phyloP scores from a whole-genome alignment of 2,888 invertebrate genomes.

The Leptura quadrifasciata region DNA sequence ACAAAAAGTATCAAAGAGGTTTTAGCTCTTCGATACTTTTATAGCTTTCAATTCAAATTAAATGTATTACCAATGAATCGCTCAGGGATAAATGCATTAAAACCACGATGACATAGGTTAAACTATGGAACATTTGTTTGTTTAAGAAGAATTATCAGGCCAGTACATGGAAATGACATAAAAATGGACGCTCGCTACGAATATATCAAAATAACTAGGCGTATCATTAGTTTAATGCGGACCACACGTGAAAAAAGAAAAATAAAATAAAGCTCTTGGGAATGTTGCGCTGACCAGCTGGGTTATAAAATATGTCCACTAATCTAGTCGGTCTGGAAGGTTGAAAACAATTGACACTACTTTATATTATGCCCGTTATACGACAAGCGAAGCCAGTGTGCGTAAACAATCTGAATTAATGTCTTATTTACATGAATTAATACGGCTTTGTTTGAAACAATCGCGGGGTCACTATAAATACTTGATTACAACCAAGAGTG shows the following conservation, averaged over 20 bases:
- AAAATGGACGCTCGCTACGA: background rate
- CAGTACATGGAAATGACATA: background rate
- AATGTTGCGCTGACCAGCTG: constrained; percentile 27
- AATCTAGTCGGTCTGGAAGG: constrained; percentile 41
- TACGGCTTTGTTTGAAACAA: constrained; percentile 35
- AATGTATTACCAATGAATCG: background rate
- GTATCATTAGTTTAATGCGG: constrained; percentile 7
- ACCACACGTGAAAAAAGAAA: constrained; percentile 33
- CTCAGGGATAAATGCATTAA: background rate
- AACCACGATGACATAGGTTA: background rate
- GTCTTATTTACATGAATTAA: constrained; percentile 60
- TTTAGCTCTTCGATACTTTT: background rate
- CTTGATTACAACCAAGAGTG: background rate
- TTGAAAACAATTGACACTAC: constrained; percentile 49
- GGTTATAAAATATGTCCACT: constrained; percentile 25
- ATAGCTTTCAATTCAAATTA: background rate
- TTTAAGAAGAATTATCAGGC: background rate
- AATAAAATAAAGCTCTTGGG: constrained; percentile 28
- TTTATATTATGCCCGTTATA: constrained; percentile 44
- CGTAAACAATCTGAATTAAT: constrained; percentile 54
- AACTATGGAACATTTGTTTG: background rate
- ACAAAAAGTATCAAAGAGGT: too few relatives aligned
- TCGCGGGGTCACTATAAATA: constrained; percentile 24
- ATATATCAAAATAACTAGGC: constrained; percentile 4
- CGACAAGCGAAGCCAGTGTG: constrained; percentile 32